These are phyloP conservation scores for Neodiprion pinetum DNA, from an alignment of 1,140 invertebrate species.

Conservation along the genomic window DNA sequence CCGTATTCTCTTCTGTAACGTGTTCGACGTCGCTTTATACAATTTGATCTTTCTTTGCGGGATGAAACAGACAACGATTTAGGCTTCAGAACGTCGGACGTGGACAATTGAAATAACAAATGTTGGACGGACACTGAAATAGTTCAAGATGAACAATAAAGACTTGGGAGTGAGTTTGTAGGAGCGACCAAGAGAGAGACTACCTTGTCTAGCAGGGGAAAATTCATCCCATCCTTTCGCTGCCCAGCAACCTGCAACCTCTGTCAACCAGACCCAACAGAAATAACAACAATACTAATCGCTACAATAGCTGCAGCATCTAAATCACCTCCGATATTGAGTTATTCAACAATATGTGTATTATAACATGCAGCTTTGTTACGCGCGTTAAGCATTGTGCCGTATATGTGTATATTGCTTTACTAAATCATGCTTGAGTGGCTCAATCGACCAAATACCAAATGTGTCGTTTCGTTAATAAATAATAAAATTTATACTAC, in stretches of 20 bases:
- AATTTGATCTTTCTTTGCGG: no score
- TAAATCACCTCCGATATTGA: slow-evolving; percentile 28
- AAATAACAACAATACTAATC: slow-evolving; percentile 36
- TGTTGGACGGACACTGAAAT: slow-evolving; percentile 23
- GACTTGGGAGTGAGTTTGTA: slow-evolving; percentile 16
- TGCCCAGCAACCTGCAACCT: slow-evolving; percentile 36
- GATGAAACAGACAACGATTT: not conserved
- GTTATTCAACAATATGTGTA: slow-evolving; percentile 14
- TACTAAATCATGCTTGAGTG: no score
- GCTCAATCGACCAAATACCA: no score
- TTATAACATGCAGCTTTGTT: no score
- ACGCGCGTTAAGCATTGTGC: no score
- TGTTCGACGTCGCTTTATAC: no score
- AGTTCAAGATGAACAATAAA: slow-evolving; percentile 30
- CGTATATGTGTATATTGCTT: no score
- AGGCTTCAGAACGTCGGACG: not conserved
- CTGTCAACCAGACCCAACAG: slow-evolving; percentile 42
- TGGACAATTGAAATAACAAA: not conserved
- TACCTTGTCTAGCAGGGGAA: slow-evolving; percentile 47
- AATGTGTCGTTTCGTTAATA: no score
- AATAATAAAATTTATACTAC: no score
- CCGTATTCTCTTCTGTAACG: no score
- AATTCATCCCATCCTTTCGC: slow-evolving; percentile 51
- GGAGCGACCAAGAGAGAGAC: slow-evolving; percentile 12
- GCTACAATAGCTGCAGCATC: slow-evolving; percentile 35